Evolutionary conservation across 2,113 vertebrate genomes (phyloP), one percentile per base, ranked within the genome.

Genomic region (Crotophaga sulcirostris): DNA sequence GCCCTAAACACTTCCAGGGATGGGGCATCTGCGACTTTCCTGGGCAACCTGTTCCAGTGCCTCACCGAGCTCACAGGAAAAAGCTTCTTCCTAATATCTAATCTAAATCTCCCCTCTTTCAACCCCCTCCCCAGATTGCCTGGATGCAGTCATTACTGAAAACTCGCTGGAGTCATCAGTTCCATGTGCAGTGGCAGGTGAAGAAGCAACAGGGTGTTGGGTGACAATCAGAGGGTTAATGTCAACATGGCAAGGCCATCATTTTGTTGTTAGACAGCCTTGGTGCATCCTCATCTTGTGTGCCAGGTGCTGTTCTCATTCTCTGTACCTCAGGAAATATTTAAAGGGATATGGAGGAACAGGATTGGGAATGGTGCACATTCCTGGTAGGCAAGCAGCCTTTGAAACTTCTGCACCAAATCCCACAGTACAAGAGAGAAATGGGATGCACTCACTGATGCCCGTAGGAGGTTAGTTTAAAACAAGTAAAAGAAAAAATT

Each of bases 261-360:
- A 3, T 10, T 20, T 26, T 2, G 4, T 21, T 19, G 16, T 51
- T 29, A 11, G 18, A 11, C 19, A 14, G 25, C 45, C 33, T 24
- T 51, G 34, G 19, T 47, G n/a, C 29, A 15, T 29, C 28, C 4
- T 0, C 16, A 11, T 16, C 5, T 13, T 24, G 24, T 2, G 0
- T 36, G 19, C 13, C 33, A 11, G 52, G 10, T 40, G 60, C 34
- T 75, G 25, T 23, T 68, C 51, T 79, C 77, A 7, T 49, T 21
- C 38, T 49, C 23, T 1, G 2, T 5, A 20, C 13, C 49, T 34
- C 28, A 8, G 28, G 59, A 20, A 33, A 11, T 28, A 13, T 7
- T 21, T 42, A 12, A 5, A 47, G 56, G n/a, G 16, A 1, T n/a
- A 3, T 1, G 1, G 51, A 64, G 49, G 34, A 23, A 14, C 24